phyloP scores from a whole-genome alignment of 2,797 vertebrate genomes.

The Anguilla marmorata region DNA sequence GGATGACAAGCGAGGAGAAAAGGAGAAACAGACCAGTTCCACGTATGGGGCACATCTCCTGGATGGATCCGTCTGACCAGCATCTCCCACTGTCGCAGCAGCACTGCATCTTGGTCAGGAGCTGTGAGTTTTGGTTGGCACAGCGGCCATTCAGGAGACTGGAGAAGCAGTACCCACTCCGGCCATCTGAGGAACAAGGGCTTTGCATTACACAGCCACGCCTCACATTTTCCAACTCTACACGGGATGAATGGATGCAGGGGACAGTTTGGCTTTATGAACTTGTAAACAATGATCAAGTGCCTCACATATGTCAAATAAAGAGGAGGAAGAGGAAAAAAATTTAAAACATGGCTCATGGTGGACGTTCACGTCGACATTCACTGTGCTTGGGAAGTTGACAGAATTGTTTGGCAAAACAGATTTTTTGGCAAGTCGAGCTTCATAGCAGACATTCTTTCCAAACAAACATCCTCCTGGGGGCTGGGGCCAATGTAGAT shows the following conservation, averaged over 20 bases:
- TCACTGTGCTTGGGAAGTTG: conserved; percentile 57
- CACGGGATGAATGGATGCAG: background rate
- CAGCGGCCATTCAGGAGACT: conserved; percentile 84
- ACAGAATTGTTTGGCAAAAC: conserved; percentile 59
- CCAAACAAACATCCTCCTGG: conserved; percentile 65
- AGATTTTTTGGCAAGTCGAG: conserved; percentile 56
- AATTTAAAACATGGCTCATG: conserved; percentile 36
- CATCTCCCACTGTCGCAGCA: conserved; percentile 90
- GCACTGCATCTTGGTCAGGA: conserved; percentile 86
- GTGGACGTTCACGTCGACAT: conserved; percentile 28
- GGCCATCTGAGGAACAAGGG: conserved; percentile 73
- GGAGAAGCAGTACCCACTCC: conserved; percentile 86
- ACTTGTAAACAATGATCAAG: conserved; percentile 34
- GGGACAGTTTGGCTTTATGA: conserved; percentile 12
- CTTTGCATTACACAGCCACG: background rate
- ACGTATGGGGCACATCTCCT: conserved; percentile 90
- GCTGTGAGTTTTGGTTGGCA: conserved; percentile 83
- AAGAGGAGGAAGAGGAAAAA: conserved; percentile 28
- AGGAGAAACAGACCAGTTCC: conserved; percentile 76
- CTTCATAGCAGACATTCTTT: conserved; percentile 68
- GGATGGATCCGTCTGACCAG: conserved; percentile 80
- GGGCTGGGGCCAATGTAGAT: conserved; percentile 54
- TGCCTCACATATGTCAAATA: conserved; percentile 48
- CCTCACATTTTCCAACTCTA: conserved; percentile 46
- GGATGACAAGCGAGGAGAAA: background rate